Evolutionary conservation across 1,140 invertebrate species (phyloP).

Genomic region (Leucophenga varia): DNA sequence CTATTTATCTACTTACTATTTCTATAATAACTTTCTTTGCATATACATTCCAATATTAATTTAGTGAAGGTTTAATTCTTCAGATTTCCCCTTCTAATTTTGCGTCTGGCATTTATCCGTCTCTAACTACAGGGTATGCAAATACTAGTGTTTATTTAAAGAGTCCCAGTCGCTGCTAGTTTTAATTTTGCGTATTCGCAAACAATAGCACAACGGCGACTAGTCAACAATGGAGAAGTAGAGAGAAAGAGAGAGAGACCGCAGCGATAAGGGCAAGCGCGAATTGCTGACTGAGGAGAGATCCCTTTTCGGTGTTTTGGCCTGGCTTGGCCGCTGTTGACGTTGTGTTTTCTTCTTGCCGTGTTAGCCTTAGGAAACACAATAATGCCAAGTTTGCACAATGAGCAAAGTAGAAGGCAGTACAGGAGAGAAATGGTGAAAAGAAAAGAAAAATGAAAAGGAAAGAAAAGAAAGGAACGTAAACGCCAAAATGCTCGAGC

Average conservation of each 20-base stretch:
- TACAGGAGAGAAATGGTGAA: constrained; percentile 13
- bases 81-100: too few relatives aligned
- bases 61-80: too few relatives aligned
- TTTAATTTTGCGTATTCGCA: constrained; percentile 50
- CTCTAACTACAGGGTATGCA: too few relatives aligned
- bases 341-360: constrained; percentile 48
- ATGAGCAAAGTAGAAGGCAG: constrained; percentile 35
- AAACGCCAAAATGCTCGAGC: constrained; percentile 38
- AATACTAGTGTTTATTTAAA: too few relatives aligned
- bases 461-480: constrained; percentile 25
- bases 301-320: constrained; percentile 6
- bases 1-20: too few relatives aligned
- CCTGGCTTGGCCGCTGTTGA: constrained; percentile 39
- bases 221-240: constrained; percentile 51
- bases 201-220: constrained; percentile 41
- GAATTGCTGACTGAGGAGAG: constrained; percentile 5
- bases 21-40: too few relatives aligned
- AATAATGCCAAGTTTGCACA: constrained; percentile 54
- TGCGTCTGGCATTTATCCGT: too few relatives aligned
- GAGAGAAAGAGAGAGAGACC: constrained; percentile 10
- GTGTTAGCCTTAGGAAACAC: constrained; percentile 52
- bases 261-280: constrained; percentile 29
- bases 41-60: too few relatives aligned
- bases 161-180: too few relatives aligned
- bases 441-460: constrained; percentile 7